Conservation (phyloP, 1,140 invertebrate genomes). For the Cotesia typhae region DNA sequence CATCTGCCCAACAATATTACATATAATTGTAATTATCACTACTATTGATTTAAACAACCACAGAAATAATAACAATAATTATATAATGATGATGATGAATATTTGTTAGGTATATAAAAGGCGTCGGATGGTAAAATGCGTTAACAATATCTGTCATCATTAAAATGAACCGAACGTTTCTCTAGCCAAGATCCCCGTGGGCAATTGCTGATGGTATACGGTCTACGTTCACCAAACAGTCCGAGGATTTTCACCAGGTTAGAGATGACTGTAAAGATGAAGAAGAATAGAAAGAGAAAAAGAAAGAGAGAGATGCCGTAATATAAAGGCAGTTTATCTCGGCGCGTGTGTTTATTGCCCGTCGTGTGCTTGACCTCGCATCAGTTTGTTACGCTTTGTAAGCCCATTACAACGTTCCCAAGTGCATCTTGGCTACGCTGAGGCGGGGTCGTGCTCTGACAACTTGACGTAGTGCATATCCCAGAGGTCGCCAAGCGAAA, state of each 20-base stretch:
- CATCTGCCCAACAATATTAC: no score
- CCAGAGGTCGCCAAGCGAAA: conserved; percentile 63
- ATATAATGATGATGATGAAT: background rate
- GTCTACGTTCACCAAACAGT: conserved; percentile 28
- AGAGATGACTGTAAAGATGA: conserved; percentile 1
- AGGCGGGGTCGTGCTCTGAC: conserved; percentile 63
- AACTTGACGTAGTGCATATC: conserved; percentile 65
- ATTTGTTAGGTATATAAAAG: background rate
- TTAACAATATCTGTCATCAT: conserved; percentile 40
- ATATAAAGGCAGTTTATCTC: conserved; percentile 62
- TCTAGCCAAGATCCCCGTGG: conserved; percentile 15
- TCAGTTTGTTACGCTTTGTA: conserved; percentile 68
- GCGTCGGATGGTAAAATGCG: conserved; percentile 28
- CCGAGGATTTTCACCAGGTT: conserved; percentile 53
- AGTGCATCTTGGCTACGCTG: conserved; percentile 59
- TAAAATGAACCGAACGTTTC: conserved; percentile 31
- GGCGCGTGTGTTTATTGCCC: conserved; percentile 64
- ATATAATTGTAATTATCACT: no score
- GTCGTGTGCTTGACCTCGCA: conserved; percentile 65
- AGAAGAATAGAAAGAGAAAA: background rate
- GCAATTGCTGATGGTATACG: conserved; percentile 17
- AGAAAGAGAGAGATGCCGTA: conserved; percentile 22
- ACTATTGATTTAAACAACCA: no score
- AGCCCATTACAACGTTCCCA: conserved; percentile 64
- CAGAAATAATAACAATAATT: background rate